phyloP scores from a whole-genome alignment of 2,797 vertebrate genomes.

The Cheirogaleus major region DNA sequence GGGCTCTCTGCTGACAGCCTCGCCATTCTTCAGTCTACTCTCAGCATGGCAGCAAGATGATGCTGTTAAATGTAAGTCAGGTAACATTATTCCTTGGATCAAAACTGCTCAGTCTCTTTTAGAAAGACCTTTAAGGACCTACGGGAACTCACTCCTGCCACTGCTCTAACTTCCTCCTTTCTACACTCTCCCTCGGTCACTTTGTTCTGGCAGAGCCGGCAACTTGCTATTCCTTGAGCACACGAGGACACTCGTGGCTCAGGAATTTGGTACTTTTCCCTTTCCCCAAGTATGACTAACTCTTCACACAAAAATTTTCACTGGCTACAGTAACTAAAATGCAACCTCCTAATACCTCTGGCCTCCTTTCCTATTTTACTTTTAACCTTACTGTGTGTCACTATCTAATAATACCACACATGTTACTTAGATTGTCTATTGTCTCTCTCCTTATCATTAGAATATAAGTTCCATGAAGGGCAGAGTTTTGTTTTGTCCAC shows the following conservation, averaged over 20 bases:
- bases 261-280: not conserved
- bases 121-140: not conserved
- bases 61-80: not conserved
- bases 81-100: not conserved
- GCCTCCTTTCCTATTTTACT: not conserved
- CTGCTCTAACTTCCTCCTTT: fast-evolving
- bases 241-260: not conserved
- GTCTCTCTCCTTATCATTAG: not conserved
- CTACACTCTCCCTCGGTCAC: not conserved
- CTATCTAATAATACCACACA: not conserved
- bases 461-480: not conserved
- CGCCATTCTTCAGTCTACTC: not conserved
- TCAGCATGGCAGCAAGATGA: not conserved
- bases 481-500: not conserved
- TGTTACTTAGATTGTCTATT: not conserved
- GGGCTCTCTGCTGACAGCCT: not conserved
- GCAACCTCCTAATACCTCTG: not conserved
- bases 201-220: not conserved
- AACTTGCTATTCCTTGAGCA: not conserved
- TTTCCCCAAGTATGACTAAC: not conserved
- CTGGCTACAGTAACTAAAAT: not conserved
- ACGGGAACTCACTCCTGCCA: not conserved
- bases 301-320: not conserved
- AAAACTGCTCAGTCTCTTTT: not conserved
- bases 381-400: not conserved